phyloP scores from a whole-genome alignment of 2,113 vertebrate species.

The Tetrax tetrax region DNA sequence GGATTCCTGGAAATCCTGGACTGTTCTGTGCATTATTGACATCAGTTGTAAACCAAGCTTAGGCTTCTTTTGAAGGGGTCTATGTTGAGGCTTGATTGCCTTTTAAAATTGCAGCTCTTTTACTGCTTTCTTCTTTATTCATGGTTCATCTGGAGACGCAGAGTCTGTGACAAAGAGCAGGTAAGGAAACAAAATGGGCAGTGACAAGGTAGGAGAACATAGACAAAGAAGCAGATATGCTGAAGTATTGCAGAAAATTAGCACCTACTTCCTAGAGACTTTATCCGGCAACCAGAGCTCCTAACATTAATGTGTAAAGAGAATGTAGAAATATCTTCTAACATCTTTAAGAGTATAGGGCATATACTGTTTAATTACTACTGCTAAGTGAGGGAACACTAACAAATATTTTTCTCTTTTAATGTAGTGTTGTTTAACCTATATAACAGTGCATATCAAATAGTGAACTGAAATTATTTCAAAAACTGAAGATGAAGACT shows the following conservation, averaged over 20 bases:
- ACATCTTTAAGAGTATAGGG: background rate
- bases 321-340: background rate
- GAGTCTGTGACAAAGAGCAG: background rate
- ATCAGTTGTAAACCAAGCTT: background rate
- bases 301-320: background rate
- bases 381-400: background rate
- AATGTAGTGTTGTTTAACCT: background rate
- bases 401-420: background rate
- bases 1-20: background rate
- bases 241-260: background rate
- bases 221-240: background rate
- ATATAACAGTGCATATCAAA: background rate
- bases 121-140: background rate
- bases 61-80: background rate
- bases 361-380: background rate
- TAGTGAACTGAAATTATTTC: background rate
- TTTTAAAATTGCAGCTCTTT: background rate
- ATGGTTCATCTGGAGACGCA: background rate
- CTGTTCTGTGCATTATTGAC: background rate
- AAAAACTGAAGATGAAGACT: background rate
- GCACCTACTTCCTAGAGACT: background rate
- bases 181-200: background rate
- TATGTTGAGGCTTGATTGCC: background rate
- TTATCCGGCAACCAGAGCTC: background rate
- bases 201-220: background rate